A percentile compares a stretch with the other conserved stretches of the same genome.
These are phyloP conservation scores for Bos indicus DNA, from an alignment of 2,113 vertebrate genomes.

Conservation along the genomic window DNA sequence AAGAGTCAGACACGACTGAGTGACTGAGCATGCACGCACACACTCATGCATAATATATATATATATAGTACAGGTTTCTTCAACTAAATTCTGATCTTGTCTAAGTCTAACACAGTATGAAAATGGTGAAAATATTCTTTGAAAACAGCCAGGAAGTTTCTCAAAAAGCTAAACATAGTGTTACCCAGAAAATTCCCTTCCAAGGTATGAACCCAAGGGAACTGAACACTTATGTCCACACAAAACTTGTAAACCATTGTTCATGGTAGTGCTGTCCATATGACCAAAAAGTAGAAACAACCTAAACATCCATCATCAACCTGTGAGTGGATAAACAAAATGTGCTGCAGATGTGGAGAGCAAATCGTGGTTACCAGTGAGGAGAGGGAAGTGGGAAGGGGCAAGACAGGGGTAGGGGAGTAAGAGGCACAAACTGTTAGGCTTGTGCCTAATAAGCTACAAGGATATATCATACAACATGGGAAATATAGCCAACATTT, in stretches of 20 bases:
- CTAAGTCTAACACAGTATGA: neutral
- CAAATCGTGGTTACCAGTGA: neutral
- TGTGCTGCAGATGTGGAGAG: neutral
- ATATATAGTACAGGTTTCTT: neutral
- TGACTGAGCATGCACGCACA: fast-evolving
- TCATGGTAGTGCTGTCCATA: neutral
- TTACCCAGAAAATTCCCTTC: neutral
- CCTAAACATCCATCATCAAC: neutral
- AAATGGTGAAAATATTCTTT: neutral
- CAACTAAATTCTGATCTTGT: neutral
- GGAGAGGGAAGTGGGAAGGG: neutral
- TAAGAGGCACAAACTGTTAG: neutral
- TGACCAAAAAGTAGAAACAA: neutral
- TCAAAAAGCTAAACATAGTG: neutral
- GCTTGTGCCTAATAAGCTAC: neutral
- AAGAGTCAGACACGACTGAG: neutral
- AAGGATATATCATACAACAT: neutral
- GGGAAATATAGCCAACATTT: neutral
- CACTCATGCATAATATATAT: neutral
- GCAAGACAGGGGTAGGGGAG: neutral
- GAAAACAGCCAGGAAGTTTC: neutral
- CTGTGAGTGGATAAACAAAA: neutral
- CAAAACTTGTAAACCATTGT: neutral
- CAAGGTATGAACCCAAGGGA: neutral
- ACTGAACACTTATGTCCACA: neutral